These are phyloP conservation scores for Prionace glauca DNA, from an alignment of 2,797 vertebrate species.

Conservation along the genomic window DNA sequence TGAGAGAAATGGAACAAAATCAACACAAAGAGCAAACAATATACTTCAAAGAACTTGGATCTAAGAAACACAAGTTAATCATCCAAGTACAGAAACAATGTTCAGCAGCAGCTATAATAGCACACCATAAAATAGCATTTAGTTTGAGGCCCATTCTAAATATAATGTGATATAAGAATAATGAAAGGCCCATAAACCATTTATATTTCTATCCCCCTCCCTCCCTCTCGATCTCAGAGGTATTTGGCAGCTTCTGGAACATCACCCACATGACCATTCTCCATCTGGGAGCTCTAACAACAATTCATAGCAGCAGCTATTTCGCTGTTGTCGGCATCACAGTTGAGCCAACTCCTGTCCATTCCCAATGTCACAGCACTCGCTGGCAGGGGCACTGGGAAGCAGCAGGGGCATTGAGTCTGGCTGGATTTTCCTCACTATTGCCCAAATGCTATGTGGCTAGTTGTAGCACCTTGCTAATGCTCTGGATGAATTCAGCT, in stretches of 20 bases:
- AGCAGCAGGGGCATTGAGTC: not conserved
- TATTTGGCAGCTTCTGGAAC: too few relatives aligned
- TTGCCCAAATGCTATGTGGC: not conserved
- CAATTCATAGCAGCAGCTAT: not conserved
- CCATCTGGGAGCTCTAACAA: not conserved
- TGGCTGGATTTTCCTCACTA: not conserved
- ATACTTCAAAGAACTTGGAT: conserved; percentile 25
- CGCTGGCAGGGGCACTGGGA: not conserved
- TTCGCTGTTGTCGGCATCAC: not conserved
- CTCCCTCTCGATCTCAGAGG: not conserved
- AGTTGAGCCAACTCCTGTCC: not conserved
- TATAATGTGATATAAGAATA: not conserved
- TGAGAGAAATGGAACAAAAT: conserved; percentile 69
- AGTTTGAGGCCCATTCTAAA: not conserved
- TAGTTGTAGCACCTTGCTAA: not conserved
- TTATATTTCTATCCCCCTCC: not conserved
- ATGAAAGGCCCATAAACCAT: not conserved
- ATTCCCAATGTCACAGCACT: not conserved
- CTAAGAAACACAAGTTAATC: not conserved
- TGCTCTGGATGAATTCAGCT: not conserved
- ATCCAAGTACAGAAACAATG: not conserved
- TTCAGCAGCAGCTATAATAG: not conserved
- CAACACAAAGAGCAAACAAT: conserved; percentile 33
- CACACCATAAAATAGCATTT: not conserved
- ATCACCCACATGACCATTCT: not conserved